phyloP scores from a whole-genome alignment of 2,113 vertebrate genomes.

The Gobius niger region DNA sequence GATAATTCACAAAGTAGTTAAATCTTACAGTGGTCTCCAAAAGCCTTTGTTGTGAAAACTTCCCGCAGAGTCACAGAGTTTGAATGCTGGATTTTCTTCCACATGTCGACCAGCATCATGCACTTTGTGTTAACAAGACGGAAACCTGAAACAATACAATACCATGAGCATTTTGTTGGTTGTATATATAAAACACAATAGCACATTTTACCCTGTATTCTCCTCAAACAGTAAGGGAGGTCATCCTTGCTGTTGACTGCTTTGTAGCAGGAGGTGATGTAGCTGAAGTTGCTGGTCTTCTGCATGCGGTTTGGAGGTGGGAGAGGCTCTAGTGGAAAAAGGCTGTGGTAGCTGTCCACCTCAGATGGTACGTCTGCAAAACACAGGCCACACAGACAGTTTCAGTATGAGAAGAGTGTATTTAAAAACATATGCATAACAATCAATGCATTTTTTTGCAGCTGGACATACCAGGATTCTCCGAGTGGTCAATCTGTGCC shows the following conservation, averaged over 20 bases:
- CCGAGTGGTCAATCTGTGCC: slow-evolving; percentile 98
- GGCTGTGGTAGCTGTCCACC: slow-evolving; percentile 98
- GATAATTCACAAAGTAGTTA: background rate
- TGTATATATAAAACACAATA: background rate
- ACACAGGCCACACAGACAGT: background rate
- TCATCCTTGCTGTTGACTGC: slow-evolving; percentile 99
- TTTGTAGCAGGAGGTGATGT: slow-evolving; percentile 98
- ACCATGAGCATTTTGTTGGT: background rate
- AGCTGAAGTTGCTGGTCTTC: slow-evolving; percentile 98
- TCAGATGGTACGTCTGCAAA: slow-evolving; percentile 90
- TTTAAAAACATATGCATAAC: too few relatives aligned
- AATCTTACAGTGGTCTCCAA: slow-evolving; percentile 91
- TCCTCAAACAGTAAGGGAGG: slow-evolving; percentile 96
- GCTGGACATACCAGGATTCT: slow-evolving; percentile 88
- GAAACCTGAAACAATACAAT: slow-evolving; percentile 79
- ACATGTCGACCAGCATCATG: slow-evolving; percentile 99
- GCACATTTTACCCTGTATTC: slow-evolving; percentile 90
- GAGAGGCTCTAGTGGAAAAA: slow-evolving; percentile 95
- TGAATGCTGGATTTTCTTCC: slow-evolving; percentile 99
- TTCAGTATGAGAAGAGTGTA: too few relatives aligned
- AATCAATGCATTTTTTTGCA: background rate
- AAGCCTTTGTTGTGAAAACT: slow-evolving; percentile 99
- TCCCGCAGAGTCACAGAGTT: slow-evolving; percentile 95
- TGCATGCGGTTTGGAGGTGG: slow-evolving; percentile 95
- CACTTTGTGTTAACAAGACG: slow-evolving; percentile 98